Evolutionary conservation across 2,888 invertebrate genomes (phyloP).

Genomic region (Mesoligia furuncula): DNA sequence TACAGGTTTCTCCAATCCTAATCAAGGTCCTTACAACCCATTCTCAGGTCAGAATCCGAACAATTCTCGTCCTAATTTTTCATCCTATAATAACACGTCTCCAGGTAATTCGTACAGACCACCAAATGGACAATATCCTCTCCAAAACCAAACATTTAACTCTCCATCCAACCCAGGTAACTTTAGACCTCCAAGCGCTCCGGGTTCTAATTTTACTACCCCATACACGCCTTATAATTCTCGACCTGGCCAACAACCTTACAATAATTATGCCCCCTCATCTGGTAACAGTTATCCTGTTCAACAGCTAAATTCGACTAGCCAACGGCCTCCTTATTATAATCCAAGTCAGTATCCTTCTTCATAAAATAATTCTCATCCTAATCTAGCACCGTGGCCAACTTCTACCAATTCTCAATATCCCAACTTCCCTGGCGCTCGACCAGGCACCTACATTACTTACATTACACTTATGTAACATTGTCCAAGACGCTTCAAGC

Average conservation of each 20-base stretch:
- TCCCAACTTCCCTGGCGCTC: constrained; percentile 27
- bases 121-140: constrained; percentile 45
- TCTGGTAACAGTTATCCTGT: constrained; percentile 32
- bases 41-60: constrained; percentile 38
- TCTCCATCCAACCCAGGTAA: constrained; percentile 36
- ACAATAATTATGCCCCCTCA: constrained; percentile 37
- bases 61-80: constrained; percentile 18
- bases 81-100: constrained; percentile 28
- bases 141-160: constrained; percentile 46
- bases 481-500: constrained; percentile 11
- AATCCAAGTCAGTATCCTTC: constrained; percentile 45
- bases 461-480: too few relatives aligned
- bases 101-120: constrained; percentile 36
- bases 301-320: constrained; percentile 25
- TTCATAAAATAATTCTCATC: constrained; percentile 50
- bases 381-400: constrained; percentile 40
- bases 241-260: constrained; percentile 34
- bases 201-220: constrained; percentile 48
- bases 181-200: constrained; percentile 43
- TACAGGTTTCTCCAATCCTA: constrained; percentile 27
- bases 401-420: constrained; percentile 30
- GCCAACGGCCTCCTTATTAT: constrained; percentile 40
- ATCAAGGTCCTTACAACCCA: constrained; percentile 41
- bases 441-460: constrained; percentile 14
- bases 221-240: constrained; percentile 56